Percentiles rank a stretch among this genome's conserved stretches.
Conservation (phyloP, 2,113 vertebrate species). For the Regulus satrapa region DNA sequence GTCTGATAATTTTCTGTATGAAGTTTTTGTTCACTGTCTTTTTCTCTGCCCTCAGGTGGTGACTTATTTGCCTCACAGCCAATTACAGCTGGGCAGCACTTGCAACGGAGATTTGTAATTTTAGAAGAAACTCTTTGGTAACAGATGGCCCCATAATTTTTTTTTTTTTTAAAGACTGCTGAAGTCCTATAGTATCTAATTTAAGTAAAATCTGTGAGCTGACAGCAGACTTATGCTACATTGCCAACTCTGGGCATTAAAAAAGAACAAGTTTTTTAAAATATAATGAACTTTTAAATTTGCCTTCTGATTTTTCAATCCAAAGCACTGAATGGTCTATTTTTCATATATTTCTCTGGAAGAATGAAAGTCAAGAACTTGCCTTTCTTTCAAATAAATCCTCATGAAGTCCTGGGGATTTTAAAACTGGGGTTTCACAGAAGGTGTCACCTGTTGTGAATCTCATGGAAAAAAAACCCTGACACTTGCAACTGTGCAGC, state of each 20-base stretch:
- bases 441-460: not conserved
- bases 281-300: not conserved
- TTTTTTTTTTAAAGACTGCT: constrained; percentile 6
- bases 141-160: constrained; percentile 40
- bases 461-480: not conserved
- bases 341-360: not conserved
- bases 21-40: not conserved
- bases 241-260: constrained; percentile 24
- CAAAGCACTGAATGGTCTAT: not conserved
- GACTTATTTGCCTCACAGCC: not conserved
- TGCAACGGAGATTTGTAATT: not conserved
- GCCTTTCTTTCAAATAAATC: not conserved
- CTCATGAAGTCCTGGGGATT: not conserved
- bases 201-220: constrained; percentile 47
- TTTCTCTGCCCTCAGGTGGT: not conserved
- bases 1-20: not conserved
- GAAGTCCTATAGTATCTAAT: constrained; percentile 45
- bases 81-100: constrained; percentile 32
- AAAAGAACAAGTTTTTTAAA: not conserved
- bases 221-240: constrained; percentile 13
- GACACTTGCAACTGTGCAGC: not conserved
- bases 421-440: not conserved
- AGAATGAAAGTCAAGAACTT: not conserved
- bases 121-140: constrained; percentile 21
- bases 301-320: not conserved